These are phyloP conservation scores for Athene cunicularia DNA, from an alignment of 2,113 vertebrate species.

Conservation along the genomic window DNA sequence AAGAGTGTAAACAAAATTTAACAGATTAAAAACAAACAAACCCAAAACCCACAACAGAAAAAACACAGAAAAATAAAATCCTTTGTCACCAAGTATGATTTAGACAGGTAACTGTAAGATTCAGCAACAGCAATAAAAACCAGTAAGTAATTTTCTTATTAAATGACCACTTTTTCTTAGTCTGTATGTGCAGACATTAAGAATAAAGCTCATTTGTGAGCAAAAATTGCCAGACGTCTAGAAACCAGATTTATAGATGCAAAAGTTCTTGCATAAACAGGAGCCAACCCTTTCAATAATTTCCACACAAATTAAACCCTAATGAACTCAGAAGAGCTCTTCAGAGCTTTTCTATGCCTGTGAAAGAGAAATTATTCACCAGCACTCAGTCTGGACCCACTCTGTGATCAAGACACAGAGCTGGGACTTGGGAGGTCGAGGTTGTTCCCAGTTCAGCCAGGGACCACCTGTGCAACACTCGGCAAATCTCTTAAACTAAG, in stretches of 20 bases:
- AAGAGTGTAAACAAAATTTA: background rate
- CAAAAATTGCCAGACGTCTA: background rate
- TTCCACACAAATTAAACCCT: background rate
- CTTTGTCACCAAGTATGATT: background rate
- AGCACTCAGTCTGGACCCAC: background rate
- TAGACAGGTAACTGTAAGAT: background rate
- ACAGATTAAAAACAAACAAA: background rate
- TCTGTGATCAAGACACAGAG: background rate
- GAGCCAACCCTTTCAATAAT: background rate
- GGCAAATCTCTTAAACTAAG: background rate
- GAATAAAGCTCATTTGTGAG: background rate
- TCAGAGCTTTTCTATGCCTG: background rate
- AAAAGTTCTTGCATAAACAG: background rate
- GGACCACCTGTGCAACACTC: background rate
- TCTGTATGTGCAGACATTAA: background rate
- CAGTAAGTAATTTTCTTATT: background rate
- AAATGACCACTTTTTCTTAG: background rate
- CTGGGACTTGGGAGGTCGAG: background rate
- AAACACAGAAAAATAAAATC: background rate
- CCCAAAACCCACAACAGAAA: background rate
- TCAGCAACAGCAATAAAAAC: background rate
- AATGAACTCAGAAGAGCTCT: background rate
- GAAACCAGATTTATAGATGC: background rate
- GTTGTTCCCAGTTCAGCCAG: background rate
- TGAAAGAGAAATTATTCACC: background rate